Conservation (phyloP, 2,888 invertebrate genomes). For the Andrena flavipes region DNA sequence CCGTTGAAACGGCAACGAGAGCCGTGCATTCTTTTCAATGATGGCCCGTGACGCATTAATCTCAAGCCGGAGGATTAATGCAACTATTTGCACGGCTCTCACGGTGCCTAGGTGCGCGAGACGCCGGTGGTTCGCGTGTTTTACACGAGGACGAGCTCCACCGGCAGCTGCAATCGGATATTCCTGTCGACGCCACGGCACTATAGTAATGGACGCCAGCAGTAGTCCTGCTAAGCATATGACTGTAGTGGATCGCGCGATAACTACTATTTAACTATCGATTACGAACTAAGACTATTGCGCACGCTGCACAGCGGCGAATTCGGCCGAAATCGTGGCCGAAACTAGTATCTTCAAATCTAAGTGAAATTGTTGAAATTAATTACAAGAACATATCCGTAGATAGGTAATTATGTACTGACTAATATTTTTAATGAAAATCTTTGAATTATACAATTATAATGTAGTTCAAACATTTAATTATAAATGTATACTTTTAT, state of each 20-base stretch:
- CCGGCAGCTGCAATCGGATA: constrained; percentile 41
- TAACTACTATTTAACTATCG: constrained; percentile 33
- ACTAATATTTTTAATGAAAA: too few species aligned
- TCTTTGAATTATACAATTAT: too few species aligned
- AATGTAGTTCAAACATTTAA: too few species aligned
- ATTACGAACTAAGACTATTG: constrained; percentile 15
- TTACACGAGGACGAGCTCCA: constrained; percentile 20
- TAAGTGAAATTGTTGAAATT: too few species aligned
- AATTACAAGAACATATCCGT: too few species aligned
- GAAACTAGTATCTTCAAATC: too few species aligned
- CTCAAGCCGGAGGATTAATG: constrained; percentile 32
- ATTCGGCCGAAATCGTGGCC: too few species aligned
- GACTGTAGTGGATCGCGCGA: constrained; percentile 10
- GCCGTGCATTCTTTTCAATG: constrained; percentile 30
- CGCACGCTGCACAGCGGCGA: too few species aligned
- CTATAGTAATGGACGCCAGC: constrained; percentile 16
- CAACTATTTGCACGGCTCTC: constrained; percentile 45
- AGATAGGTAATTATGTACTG: too few species aligned
- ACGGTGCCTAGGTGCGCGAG: constrained; percentile 21
- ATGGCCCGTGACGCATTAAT: constrained; percentile 25
- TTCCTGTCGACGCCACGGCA: constrained; percentile 38
- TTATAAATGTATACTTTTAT: too few species aligned
- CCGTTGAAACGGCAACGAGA: constrained; percentile 38
- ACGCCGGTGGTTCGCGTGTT: constrained; percentile 17
- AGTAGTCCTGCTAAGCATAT: constrained; percentile 24